Percentiles rank a stretch among this genome's conserved stretches.
These are phyloP conservation scores for Drosophila multiciliata DNA, from an alignment of 2,888 invertebrate species.

Conservation along the genomic window DNA sequence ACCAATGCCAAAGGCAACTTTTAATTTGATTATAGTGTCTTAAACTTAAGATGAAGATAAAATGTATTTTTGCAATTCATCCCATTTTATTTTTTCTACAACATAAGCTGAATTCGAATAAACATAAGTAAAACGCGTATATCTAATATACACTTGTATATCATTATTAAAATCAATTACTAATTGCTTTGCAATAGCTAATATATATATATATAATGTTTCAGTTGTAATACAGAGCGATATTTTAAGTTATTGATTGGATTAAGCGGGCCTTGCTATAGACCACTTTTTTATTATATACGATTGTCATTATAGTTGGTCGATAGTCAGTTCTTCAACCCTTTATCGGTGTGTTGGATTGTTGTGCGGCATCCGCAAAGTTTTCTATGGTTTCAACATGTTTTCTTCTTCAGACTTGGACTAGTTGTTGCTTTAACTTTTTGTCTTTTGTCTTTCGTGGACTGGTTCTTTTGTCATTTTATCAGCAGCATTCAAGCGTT, in stretches of 20 bases:
- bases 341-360: background rate
- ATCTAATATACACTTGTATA: background rate
- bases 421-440: conserved; percentile 33
- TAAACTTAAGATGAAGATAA: background rate
- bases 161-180: background rate
- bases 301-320: background rate
- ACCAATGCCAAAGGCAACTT: background rate
- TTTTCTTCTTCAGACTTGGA: conserved; percentile 29
- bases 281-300: background rate
- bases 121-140: background rate
- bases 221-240: background rate
- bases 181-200: background rate
- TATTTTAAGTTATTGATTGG: background rate
- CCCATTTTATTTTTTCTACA: background rate
- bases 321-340: conserved; percentile 1
- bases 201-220: background rate
- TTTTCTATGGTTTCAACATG: conserved; percentile 37
- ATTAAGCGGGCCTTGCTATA: background rate
- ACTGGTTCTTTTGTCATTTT: conserved; percentile 53
- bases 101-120: background rate
- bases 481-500: conserved; percentile 51
- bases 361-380: conserved; percentile 19
- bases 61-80: too few species aligned
- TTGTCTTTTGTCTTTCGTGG: conserved; percentile 11
- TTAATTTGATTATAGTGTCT: background rate